Conservation (phyloP, 2,113 vertebrate genomes). For the Scortum barcoo region DNA sequence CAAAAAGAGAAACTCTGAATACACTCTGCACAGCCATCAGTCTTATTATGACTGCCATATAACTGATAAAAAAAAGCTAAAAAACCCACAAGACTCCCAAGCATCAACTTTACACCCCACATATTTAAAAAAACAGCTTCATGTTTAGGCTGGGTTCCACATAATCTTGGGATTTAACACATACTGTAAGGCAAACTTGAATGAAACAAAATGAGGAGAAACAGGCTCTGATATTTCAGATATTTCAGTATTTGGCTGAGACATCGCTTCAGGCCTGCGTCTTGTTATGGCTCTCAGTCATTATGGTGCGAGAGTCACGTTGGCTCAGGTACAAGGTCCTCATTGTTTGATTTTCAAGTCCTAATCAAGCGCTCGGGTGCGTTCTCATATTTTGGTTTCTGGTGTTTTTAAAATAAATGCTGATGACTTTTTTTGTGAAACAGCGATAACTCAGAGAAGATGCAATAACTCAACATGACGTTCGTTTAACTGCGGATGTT, state of each 20-base stretch:
- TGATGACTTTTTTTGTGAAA: slow-evolving; percentile 24
- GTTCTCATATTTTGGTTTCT: slow-evolving; percentile 5
- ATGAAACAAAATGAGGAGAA: slow-evolving; percentile 3
- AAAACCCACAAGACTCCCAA: neutral
- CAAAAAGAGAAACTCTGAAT: slow-evolving; percentile 45
- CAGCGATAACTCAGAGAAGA: neutral
- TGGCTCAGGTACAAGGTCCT: slow-evolving; percentile 35
- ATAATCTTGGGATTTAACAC: slow-evolving; percentile 13
- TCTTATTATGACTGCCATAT: slow-evolving; percentile 41
- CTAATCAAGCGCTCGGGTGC: slow-evolving; percentile 9
- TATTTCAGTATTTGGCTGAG: slow-evolving; percentile 18
- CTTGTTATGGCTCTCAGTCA: slow-evolving; percentile 40
- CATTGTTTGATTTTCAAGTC: slow-evolving; percentile 32
- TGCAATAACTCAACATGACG: slow-evolving; percentile 1
- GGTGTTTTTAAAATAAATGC: slow-evolving; percentile 12
- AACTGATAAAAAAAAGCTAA: slow-evolving; percentile 24
- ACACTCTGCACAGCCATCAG: slow-evolving; percentile 17
- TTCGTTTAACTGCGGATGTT: neutral
- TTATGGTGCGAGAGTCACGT: slow-evolving; percentile 5
- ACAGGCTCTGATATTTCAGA: slow-evolving; percentile 4
- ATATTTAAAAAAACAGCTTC: slow-evolving; percentile 11
- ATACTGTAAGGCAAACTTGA: slow-evolving; percentile 1
- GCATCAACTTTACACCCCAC: neutral
- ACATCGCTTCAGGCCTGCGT: slow-evolving; percentile 7
- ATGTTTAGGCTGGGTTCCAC: slow-evolving; percentile 12